phyloP scores from a whole-genome alignment of 1,140 invertebrate genomes.

The Parapsyche elsis region DNA sequence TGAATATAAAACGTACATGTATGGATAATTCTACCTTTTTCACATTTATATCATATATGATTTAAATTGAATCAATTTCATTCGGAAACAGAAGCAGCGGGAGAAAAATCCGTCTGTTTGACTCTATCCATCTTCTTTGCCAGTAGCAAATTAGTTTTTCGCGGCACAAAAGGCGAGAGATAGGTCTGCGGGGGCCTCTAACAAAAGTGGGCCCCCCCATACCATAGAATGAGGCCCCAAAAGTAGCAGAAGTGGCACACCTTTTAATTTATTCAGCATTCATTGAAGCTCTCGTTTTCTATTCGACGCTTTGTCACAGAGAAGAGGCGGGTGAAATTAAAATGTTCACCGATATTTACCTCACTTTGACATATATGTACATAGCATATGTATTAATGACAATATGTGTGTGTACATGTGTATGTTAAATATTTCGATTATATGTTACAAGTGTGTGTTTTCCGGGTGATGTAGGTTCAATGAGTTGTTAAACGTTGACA shows the following conservation, averaged over 20 bases:
- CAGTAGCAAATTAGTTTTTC: conserved; percentile 27
- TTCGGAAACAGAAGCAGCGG: background rate
- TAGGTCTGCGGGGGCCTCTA: background rate
- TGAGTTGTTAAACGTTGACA: too few relatives aligned
- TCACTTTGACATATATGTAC: background rate
- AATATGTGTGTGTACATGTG: background rate
- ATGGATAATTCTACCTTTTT: too few relatives aligned
- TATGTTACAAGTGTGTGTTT: too few relatives aligned
- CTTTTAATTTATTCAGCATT: conserved; percentile 8
- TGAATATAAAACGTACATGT: too few relatives aligned
- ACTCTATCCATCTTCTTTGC: conserved; percentile 12
- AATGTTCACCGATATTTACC: background rate
- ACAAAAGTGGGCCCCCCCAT: background rate
- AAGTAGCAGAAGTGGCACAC: background rate
- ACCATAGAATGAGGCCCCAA: background rate
- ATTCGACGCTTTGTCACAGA: background rate
- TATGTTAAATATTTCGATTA: background rate
- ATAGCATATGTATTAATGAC: background rate
- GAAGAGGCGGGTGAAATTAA: background rate
- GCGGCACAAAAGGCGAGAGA: background rate
- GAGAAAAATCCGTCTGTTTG: conserved; percentile 10
- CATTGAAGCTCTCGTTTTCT: conserved; percentile 3
- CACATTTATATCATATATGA: too few relatives aligned
- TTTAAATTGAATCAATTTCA: background rate
- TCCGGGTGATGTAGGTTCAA: too few relatives aligned